Base-by-base conservation (phyloP, 2,797 vertebrate species). In the Caiman crocodilus region DNA sequence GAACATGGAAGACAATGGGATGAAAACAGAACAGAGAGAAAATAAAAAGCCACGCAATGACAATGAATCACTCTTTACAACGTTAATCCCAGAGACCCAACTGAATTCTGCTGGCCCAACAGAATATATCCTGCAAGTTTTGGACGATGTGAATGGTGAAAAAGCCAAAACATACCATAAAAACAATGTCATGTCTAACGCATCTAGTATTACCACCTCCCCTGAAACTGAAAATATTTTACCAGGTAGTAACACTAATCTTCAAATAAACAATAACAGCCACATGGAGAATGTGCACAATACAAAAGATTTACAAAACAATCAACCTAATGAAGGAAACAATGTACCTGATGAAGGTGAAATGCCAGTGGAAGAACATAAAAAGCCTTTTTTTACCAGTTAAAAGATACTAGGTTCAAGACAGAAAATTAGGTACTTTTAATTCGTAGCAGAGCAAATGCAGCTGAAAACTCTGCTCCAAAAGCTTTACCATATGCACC, bases 391-490 rank as follows among this genome's bases (percentile, higher is more conserved):
- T 74, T 21, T 93, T 79, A 50, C 28, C 87, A 81, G 80, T 76
- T 84, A 82, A 94, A 88, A 96, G 88, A 91, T 3, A 32, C n/a
- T 32, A 78, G n/a, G 93, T 92, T 80, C 87, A 79, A 92, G 85
- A 69, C 67, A 80, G 84, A 93, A 92, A 95, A 89, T 42, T 59
- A 92, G 58, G 60, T 63, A 30, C 25, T 85, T 96, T 82, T 90
- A 96, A 90, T 96, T 94, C 83, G 71, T 84, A 87, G 67, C 32
- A 90, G 57, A 79, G 95, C 15, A 95, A 95, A 95, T 42, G 84
- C 95, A 87, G 77, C 88, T 91, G 94, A 93, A 95, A 93, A 79
- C 71, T 77, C 79, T 60, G 64, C 55, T 92, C 32, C 73, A n/a
- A 84, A 89, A 82, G 64, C 80, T 57, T 17, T 50, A 16, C 17